Evolutionary conservation across 1,140 invertebrate genomes (phyloP).

Genomic region (Solen grandis): DNA sequence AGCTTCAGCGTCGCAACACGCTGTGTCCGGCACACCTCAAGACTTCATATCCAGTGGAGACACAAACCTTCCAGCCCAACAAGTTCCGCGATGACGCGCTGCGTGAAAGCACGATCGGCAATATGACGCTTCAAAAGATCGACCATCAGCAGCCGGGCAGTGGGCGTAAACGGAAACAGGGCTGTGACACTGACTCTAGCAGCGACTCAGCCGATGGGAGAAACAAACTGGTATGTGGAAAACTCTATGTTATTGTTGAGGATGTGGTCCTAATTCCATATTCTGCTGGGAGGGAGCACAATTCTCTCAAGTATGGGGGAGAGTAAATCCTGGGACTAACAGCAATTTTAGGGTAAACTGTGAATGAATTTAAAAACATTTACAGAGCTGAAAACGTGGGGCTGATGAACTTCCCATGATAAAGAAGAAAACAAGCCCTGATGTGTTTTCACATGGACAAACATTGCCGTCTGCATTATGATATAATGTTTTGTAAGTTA

Average conservation of each 20-base stretch:
- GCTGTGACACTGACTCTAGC: constrained; percentile 47
- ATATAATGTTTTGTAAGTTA: no score
- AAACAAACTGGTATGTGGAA: constrained; percentile 18
- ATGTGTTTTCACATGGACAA: no score
- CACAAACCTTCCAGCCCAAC: constrained; percentile 80
- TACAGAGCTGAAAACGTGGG: no score
- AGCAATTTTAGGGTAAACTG: no score
- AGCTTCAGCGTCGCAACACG: constrained; percentile 91
- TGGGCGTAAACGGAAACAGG: constrained; percentile 59
- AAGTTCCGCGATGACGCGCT: constrained; percentile 54
- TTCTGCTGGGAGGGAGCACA: no score
- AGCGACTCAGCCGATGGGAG: constrained; percentile 41
- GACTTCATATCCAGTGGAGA: constrained; percentile 93
- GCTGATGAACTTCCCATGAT: no score
- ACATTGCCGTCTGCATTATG: no score
- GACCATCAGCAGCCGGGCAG: constrained; percentile 24
- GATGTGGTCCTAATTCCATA: no score
- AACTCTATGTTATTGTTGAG: neutral
- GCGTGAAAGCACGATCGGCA: constrained; percentile 41
- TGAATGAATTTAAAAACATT: no score
- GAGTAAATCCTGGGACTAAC: no score
- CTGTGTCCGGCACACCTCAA: constrained; percentile 92
- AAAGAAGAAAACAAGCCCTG: no score
- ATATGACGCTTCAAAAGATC: neutral
- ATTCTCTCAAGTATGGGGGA: no score